Evolutionary conservation across 1,140 invertebrate genomes (phyloP), one percentile per base, ranked within the genome.

Genomic region (Drosophila ogumai): DNA sequence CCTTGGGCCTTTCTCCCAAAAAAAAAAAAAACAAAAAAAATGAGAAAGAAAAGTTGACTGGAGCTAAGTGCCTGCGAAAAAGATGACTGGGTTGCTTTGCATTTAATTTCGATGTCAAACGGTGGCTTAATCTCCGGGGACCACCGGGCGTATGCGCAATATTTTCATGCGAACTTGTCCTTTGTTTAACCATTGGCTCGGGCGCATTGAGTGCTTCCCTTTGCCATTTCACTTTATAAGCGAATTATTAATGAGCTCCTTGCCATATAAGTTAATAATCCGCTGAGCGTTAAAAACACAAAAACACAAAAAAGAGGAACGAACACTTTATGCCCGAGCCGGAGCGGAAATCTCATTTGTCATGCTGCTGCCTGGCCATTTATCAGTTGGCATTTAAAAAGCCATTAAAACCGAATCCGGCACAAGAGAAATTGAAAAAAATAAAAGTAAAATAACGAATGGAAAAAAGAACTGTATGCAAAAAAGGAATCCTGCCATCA

Each of bases 371-470:
- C 67, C 85, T 75, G 78, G 81, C 86, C 85, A 88, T 88, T 88
- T 88, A 90, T 88, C 85, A 88, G 85, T 79, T 85, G 85, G 85
- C 85, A 88, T 88, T 88, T 88, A 88, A 88, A 88, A 90, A 85
- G 77, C 85, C 85, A 88, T 88, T 88, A 90, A 88, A 88, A 90
- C 74, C 81, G 85, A 81, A 88, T 90, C 85, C 86, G 85, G 81
- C 68, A 43, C 57, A 56, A 76, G 57, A 71, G 54, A 73, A 79
- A 82, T 54, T 43, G 60, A 74, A 40, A 44, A 59, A 60, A 65
- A 49, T 65, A 59, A 64, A 52, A 9, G 38, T 19, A 17, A 44
- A 31, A 47, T 65, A n/a, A 17, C n/a, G 4, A 43, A 12, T 8
- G 15, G 7, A 44, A 6, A 6, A 4, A 50, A n/a, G n/a, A 68